Evolutionary conservation across 2,888 invertebrate species (phyloP), one percentile per base, ranked within the genome.

Genomic region (Hypercompe scribonia): DNA sequence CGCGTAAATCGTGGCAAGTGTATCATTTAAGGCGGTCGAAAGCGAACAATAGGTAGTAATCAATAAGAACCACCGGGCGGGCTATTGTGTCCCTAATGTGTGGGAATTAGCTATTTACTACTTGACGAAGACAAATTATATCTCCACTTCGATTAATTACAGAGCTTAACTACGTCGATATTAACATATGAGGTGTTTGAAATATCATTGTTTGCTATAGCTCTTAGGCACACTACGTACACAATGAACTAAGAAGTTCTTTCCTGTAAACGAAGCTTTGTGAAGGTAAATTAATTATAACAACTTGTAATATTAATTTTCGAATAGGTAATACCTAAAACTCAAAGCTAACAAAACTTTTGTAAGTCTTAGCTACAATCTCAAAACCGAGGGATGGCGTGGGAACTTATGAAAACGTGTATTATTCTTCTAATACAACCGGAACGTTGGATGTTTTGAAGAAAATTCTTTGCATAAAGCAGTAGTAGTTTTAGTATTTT

Each of bases 121-220:
- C 90, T 87, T 93, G 95, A 95, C 95, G 95, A 95, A 95, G 95
- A 95, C 93, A 95, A 95, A 95, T 95, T 94, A 93, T 94, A 91
- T 91, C 88, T 86, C 86, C 81, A 89, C 90, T 90, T 92, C 93
- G 92, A 95, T 95, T 95, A 95, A 95, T 95, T 95, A 94, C 93
- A 89, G 84, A 87, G 93, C 93, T 93, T 94, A 93, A 93, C 91
- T 89, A 92, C 85, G 89, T 91, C 91, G 89, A 91, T 92, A 90
- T 89, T 88, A 89, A 89, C 89, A 88, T 88, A 86, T 80, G 87
- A 86, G 82, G 79, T 80, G 82, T 78, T 77, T 70, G 79, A 70
- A 65, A 63, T 77, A 74, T 65, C 82, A 81, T 79, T 83, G 81
- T 81, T 24, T 71, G 78, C 75, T 79, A 78, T 58, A 42, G 75